A percentile compares a stretch with the other conserved stretches of the same genome.
Evolutionary conservation across 2,888 invertebrate species (phyloP).

Genomic region (Pocota personata): DNA sequence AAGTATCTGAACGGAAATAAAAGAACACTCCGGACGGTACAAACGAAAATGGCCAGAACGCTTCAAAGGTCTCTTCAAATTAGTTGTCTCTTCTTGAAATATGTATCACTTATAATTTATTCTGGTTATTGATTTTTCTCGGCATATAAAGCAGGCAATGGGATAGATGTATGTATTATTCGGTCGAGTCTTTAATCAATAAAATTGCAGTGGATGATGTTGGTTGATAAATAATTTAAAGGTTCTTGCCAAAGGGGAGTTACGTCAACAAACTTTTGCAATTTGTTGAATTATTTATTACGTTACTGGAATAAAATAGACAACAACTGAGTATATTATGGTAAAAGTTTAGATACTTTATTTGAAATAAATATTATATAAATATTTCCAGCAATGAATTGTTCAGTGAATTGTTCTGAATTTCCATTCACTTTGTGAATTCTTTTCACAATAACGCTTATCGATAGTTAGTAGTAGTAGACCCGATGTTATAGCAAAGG

Average conservation of each 20-base stretch:
- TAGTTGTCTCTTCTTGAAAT: not conserved
- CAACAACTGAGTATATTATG: too few species aligned
- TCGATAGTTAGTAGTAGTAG: too few species aligned
- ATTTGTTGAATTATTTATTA: not conserved
- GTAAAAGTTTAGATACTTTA: too few species aligned
- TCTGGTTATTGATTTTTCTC: constrained; percentile 11
- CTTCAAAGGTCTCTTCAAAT: not conserved
- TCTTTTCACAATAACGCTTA: too few species aligned
- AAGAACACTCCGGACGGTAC: too few species aligned
- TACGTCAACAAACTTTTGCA: not conserved
- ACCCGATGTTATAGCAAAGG: too few species aligned
- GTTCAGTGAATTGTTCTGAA: too few species aligned
- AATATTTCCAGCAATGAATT: too few species aligned
- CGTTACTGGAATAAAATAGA: too few species aligned
- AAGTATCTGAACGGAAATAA: not conserved
- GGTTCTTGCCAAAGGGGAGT: not conserved
- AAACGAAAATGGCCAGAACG: not conserved
- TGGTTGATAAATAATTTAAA: not conserved
- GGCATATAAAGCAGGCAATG: not conserved
- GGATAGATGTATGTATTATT: not conserved
- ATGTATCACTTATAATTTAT: not conserved
- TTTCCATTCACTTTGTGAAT: too few species aligned
- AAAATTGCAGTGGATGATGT: not conserved
- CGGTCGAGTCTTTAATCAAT: not conserved
- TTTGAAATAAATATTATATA: too few species aligned